Evolutionary conservation across 1,140 invertebrate species (phyloP).

Genomic region (Muscidifurax raptorellus): DNA sequence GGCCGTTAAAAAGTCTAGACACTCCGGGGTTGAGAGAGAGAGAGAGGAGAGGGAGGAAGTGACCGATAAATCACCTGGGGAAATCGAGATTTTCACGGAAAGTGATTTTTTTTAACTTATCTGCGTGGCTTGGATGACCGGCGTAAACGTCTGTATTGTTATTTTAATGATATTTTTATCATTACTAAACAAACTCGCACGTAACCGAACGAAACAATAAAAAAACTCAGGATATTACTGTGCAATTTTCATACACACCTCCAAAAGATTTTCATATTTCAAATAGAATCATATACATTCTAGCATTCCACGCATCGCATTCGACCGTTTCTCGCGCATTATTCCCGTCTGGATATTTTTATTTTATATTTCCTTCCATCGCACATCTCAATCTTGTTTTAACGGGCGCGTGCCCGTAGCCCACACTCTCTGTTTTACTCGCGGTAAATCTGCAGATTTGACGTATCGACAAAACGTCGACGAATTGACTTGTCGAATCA

Average conservation of each 20-base stretch:
- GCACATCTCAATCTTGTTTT: not conserved
- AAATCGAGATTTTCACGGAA: not conserved
- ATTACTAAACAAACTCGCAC: too few species aligned
- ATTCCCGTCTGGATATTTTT: not conserved
- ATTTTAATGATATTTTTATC: too few species aligned
- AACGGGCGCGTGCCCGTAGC: not conserved
- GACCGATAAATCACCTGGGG: not conserved
- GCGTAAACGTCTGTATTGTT: too few species aligned
- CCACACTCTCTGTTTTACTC: not conserved
- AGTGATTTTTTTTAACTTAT: too few species aligned
- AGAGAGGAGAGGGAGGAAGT: too few species aligned
- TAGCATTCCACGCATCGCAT: too few species aligned
- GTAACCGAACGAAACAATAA: too few species aligned
- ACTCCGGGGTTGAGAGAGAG: not conserved
- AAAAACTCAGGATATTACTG: too few species aligned
- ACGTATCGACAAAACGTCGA: slow-evolving; percentile 18
- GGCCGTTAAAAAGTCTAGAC: slow-evolving; percentile 21
- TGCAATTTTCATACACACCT: too few species aligned
- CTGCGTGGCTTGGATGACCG: too few species aligned
- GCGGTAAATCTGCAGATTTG: slow-evolving; percentile 1
- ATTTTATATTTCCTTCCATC: not conserved
- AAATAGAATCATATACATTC: not conserved
- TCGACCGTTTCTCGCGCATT: not conserved
- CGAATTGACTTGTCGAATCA: slow-evolving; percentile 21
- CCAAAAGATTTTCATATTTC: not conserved